These are phyloP conservation scores for Alentia gelatinosa DNA, from an alignment of 2,888 invertebrate genomes.

Conservation along the genomic window DNA sequence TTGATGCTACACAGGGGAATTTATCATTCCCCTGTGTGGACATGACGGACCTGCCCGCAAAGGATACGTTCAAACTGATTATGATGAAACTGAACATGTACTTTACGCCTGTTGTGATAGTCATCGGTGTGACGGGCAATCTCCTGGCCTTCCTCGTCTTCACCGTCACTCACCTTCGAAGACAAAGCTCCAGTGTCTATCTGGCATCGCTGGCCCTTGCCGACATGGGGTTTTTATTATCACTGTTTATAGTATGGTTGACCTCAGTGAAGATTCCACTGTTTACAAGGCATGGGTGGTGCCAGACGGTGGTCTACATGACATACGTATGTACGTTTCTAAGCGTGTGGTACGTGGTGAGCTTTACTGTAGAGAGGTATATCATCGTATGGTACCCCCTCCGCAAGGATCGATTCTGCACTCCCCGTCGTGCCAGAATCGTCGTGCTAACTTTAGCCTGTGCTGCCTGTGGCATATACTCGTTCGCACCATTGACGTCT, in stretches of 20 bases:
- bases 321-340: conserved; percentile 79
- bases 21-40: conserved; percentile 41
- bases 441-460: conserved; percentile 50
- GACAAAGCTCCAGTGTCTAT: conserved; percentile 89
- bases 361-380: conserved; percentile 61
- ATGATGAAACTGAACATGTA: conserved; percentile 59
- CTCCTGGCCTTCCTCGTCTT: conserved; percentile 88
- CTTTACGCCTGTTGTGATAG: conserved; percentile 85
- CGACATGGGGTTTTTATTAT: conserved; percentile 88
- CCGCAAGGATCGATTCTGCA: conserved; percentile 57
- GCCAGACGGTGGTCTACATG: conserved; percentile 88
- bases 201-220: conserved; percentile 89
- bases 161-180: conserved; percentile 86
- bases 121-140: conserved; percentile 88
- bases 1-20: background rate
- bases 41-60: conserved; percentile 4
- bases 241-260: conserved; percentile 83
- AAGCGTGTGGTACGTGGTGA: conserved; percentile 55
- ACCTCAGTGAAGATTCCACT: conserved; percentile 68
- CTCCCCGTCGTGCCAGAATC: conserved; percentile 25
- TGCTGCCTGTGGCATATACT: conserved; percentile 37
- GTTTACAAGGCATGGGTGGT: conserved; percentile 83
- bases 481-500: conserved; percentile 54
- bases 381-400: conserved; percentile 60
- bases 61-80: conserved; percentile 52